Percentiles rank a stretch among this genome's conserved stretches.
phyloP scores from a whole-genome alignment of 2,113 vertebrate species.

The Petrocephalus microphthalmus region DNA sequence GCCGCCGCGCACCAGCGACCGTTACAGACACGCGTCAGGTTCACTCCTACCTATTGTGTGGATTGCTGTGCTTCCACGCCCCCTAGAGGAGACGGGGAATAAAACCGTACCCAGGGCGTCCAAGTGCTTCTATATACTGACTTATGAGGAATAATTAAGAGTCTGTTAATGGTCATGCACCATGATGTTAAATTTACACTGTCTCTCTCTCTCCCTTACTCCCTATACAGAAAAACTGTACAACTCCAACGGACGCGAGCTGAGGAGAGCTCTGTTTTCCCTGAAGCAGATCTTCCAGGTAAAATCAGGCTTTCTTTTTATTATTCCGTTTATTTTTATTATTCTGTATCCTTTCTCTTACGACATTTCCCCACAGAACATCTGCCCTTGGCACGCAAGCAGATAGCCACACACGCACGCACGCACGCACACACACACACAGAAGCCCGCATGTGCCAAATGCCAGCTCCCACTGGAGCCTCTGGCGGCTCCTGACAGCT shows the following conservation, averaged over 20 bases:
- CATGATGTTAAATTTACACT: slow-evolving; percentile 6
- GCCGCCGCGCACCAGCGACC: neutral
- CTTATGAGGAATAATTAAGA: neutral
- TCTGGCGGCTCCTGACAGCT: neutral
- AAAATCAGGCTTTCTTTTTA: slow-evolving; percentile 26
- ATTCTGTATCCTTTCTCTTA: neutral
- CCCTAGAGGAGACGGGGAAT: slow-evolving; percentile 9
- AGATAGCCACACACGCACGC: slow-evolving; percentile 3
- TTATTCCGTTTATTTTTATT: too few relatives aligned
- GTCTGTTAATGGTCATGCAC: neutral
- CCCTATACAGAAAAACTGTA: slow-evolving; percentile 83
- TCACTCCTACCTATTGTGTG: neutral
- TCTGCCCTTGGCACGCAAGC: neutral
- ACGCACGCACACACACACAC: neutral
- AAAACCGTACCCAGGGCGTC: neutral
- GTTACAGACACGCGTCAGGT: neutral
- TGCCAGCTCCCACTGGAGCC: neutral
- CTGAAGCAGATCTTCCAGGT: slow-evolving; percentile 99
- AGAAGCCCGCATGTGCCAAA: neutral
- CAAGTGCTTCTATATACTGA: neutral
- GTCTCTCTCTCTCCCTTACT: slow-evolving; percentile 26
- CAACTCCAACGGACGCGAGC: slow-evolving; percentile 86
- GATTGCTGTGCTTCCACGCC: neutral
- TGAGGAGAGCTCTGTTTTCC: slow-evolving; percentile 92
- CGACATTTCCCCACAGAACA: neutral